Conservation (phyloP, 2,888 invertebrate species). For the Ethmia dodecea region DNA sequence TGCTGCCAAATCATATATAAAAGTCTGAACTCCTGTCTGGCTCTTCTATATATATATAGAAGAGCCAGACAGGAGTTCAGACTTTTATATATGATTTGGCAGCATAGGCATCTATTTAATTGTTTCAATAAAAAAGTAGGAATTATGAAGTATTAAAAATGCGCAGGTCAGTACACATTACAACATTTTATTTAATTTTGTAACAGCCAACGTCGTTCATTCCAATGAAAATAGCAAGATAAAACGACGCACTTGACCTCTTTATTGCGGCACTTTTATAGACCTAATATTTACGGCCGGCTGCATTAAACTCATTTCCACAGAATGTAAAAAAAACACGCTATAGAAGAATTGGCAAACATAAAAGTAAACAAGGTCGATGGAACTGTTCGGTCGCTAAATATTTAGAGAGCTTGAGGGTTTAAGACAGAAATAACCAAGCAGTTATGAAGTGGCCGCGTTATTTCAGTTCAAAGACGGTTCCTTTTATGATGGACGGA, state of each 20-base stretch:
- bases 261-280: conserved; percentile 50
- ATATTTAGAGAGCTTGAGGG: no score
- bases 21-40: no score
- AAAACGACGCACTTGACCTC: conserved; percentile 55
- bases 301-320: conserved; percentile 23
- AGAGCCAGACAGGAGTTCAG: no score
- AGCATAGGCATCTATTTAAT: no score
- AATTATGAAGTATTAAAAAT: no score
- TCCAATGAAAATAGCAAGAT: conserved; percentile 37
- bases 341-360: conserved; percentile 30
- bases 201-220: conserved; percentile 29
- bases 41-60: no score
- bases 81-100: no score
- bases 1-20: no score
- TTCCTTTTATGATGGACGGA: conserved; percentile 16
- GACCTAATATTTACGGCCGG: conserved; percentile 32
- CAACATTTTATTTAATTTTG: conserved; percentile 25
- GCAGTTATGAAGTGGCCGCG: conserved; percentile 5
- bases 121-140: no score
- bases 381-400: conserved; percentile 12
- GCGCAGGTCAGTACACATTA: conserved; percentile 37
- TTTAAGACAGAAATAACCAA: no score
- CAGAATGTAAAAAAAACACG: conserved; percentile 15
- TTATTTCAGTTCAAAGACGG: conserved; percentile 20
- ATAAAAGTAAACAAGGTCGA: conserved; percentile 27